Evolutionary conservation across 2,113 vertebrate genomes (phyloP).

Genomic region (Coptodon rendalli): DNA sequence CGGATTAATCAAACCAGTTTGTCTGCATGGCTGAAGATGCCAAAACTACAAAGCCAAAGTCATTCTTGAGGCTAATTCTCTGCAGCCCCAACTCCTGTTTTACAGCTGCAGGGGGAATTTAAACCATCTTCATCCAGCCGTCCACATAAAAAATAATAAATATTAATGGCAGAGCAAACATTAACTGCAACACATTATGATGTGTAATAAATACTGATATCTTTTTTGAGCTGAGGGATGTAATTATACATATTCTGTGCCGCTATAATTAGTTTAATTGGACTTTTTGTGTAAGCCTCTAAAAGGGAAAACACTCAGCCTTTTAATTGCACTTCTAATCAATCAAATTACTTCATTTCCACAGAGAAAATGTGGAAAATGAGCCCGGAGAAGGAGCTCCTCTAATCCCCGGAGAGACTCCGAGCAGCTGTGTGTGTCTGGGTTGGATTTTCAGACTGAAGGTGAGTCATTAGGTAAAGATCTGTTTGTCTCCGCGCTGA

Average conservation of each 20-base stretch:
- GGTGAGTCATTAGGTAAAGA: neutral
- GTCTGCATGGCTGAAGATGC: neutral
- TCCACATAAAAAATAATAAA: neutral
- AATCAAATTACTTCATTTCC: neutral
- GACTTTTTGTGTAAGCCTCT: neutral
- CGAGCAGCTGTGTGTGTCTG: neutral
- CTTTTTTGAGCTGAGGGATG: neutral
- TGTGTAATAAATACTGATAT: neutral
- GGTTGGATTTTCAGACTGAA: neutral
- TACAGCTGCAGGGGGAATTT: neutral
- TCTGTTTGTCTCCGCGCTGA: neutral
- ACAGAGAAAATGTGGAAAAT: neutral
- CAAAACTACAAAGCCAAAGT: neutral
- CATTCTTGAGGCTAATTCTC: neutral
- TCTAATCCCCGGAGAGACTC: neutral
- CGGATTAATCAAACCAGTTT: neutral
- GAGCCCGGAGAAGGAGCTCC: neutral
- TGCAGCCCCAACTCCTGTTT: accelerated
- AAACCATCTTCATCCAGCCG: neutral
- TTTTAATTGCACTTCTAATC: neutral
- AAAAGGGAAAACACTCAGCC: neutral
- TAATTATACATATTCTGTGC: neutral
- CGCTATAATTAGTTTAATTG: neutral
- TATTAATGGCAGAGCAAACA: neutral
- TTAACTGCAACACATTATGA: neutral